phyloP scores from a whole-genome alignment of 1,140 invertebrate species.

The Lepidurus arcticus region DNA sequence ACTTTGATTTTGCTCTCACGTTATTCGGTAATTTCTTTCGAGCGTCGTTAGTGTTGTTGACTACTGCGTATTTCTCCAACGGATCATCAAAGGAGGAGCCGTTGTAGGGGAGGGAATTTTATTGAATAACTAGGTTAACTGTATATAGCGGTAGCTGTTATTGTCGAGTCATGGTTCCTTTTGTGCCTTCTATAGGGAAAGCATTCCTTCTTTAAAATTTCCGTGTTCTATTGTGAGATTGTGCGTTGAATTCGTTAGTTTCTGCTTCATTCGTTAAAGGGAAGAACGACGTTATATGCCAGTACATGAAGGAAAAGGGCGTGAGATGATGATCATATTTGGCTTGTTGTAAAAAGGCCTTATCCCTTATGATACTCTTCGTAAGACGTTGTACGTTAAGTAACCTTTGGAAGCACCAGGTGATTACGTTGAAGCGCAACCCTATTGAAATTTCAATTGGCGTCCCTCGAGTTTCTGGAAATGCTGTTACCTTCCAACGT shows the following conservation, averaged over 20 bases:
- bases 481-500: background rate
- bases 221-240: background rate
- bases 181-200: background rate
- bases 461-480: background rate
- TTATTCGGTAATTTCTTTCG: background rate
- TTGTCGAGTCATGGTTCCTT: background rate
- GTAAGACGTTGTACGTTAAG: background rate
- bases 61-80: background rate
- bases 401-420: background rate
- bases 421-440: background rate
- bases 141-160: background rate
- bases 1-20: background rate
- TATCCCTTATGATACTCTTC: background rate
- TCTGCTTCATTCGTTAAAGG: background rate
- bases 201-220: background rate
- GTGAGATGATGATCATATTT: background rate
- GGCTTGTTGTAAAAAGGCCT: background rate
- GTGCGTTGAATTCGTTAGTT: background rate
- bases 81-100: background rate
- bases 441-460: background rate
- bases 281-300: background rate
- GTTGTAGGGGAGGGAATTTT: background rate
- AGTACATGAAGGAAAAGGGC: background rate
- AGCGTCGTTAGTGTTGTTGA: background rate
- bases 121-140: background rate